Evolutionary conservation across 2,797 vertebrate species (phyloP).

Genomic region (Lemur catta): DNA sequence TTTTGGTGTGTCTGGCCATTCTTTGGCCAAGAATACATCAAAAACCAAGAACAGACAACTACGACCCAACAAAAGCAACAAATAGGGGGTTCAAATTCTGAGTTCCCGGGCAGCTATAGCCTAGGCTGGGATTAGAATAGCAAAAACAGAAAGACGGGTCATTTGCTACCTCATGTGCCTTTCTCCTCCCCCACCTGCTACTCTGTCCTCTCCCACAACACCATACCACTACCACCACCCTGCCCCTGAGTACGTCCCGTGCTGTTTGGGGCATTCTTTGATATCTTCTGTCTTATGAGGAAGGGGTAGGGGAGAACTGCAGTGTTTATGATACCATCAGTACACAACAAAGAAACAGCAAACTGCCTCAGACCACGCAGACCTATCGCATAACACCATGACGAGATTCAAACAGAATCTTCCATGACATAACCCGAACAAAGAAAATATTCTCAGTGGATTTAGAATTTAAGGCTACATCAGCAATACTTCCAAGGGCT

Average conservation of each 20-base stretch:
- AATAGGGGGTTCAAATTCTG: not conserved
- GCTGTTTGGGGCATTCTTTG: not conserved
- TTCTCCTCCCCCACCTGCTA: not conserved
- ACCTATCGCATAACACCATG: not conserved
- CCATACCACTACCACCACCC: not conserved
- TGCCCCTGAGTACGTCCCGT: not conserved
- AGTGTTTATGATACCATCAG: not conserved
- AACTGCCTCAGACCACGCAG: not conserved
- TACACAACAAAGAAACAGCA: not conserved
- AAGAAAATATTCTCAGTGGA: constrained; percentile 50
- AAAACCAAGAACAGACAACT: too few species aligned
- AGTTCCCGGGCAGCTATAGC: not conserved
- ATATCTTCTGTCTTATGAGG: not conserved
- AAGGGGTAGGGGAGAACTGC: not conserved
- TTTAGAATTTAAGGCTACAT: constrained; percentile 55
- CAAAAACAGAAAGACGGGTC: not conserved
- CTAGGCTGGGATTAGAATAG: not conserved
- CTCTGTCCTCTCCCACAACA: not conserved
- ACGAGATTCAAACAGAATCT: not conserved
- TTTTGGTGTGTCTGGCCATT: too few species aligned
- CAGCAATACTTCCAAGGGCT: constrained; percentile 18
- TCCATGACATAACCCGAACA: not conserved
- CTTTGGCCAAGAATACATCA: too few species aligned
- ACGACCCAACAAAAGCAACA: not conserved
- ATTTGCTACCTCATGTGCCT: not conserved